phyloP scores from a whole-genome alignment of 2,888 invertebrate species.

The Ischnura elegans region DNA sequence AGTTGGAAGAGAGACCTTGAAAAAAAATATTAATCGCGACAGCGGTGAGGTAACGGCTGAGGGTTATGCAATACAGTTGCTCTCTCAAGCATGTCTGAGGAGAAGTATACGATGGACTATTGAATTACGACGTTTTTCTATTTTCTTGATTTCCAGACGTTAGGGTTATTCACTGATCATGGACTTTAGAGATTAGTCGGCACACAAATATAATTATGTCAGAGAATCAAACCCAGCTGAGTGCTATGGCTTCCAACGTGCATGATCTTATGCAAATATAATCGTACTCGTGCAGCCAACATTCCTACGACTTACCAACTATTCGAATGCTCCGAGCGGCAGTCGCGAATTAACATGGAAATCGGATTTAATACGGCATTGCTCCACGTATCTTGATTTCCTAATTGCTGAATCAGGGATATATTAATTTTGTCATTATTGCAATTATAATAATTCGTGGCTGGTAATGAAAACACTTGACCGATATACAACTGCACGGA shows the following conservation, averaged over 20 bases:
- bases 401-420: too few relatives aligned
- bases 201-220: neutral
- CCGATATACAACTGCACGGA: too few relatives aligned
- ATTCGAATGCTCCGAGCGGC: neutral
- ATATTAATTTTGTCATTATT: too few relatives aligned
- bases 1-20: conserved; percentile 50
- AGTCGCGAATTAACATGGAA: neutral
- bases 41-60: conserved; percentile 5
- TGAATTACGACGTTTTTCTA: conserved; percentile 38
- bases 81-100: conserved; percentile 10
- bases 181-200: neutral
- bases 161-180: neutral
- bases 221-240: neutral
- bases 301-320: neutral
- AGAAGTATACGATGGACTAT: conserved; percentile 22
- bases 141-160: neutral
- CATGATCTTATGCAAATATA: neutral
- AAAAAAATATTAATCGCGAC: conserved; percentile 6
- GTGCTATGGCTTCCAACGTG: neutral
- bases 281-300: neutral
- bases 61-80: conserved; percentile 48
- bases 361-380: neutral
- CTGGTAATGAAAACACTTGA: neutral
- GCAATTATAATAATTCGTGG: too few relatives aligned
- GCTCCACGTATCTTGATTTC: too few relatives aligned